Percentiles rank a stretch among this genome's conserved stretches.
These are phyloP conservation scores for Zygaena filipendulae DNA, from an alignment of 2,888 invertebrate genomes.

Conservation along the genomic window DNA sequence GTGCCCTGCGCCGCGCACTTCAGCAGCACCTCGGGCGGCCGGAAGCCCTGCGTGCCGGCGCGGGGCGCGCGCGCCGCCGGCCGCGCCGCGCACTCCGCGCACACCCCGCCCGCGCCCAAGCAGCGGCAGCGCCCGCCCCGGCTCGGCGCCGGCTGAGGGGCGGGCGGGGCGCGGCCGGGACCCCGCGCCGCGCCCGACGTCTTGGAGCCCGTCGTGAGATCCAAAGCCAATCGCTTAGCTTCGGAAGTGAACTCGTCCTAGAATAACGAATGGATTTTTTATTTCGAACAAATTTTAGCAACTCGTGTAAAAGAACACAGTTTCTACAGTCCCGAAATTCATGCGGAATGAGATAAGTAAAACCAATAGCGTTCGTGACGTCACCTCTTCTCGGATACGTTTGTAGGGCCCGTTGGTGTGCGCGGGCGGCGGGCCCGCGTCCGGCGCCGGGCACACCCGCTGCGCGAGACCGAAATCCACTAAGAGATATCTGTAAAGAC, in stretches of 20 bases:
- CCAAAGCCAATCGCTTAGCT: slow-evolving; percentile 41
- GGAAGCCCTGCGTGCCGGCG: slow-evolving; percentile 91
- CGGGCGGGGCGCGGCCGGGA: slow-evolving; percentile 2
- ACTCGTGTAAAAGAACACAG: too few species aligned
- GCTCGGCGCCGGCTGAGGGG: slow-evolving; percentile 47
- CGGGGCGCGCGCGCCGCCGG: slow-evolving; percentile 78
- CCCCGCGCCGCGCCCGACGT: slow-evolving; percentile 6
- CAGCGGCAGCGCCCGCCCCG: slow-evolving; percentile 70
- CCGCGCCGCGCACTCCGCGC: slow-evolving; percentile 54
- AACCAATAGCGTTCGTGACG: too few species aligned
- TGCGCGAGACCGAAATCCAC: slow-evolving; percentile 94
- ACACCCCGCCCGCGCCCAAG: slow-evolving; percentile 15
- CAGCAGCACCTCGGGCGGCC: slow-evolving; percentile 80
- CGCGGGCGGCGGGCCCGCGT: slow-evolving; percentile 24
- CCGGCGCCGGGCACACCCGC: slow-evolving; percentile 39
- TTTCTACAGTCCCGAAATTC: neutral
- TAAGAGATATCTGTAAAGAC: slow-evolving; percentile 72
- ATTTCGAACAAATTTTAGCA: neutral
- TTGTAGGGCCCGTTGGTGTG: slow-evolving; percentile 76
- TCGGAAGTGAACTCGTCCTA: slow-evolving; percentile 23
- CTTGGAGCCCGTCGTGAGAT: slow-evolving; percentile 30
- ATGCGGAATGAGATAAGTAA: neutral
- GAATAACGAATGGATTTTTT: neutral
- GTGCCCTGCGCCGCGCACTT: slow-evolving; percentile 84
- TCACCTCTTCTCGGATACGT: slow-evolving; percentile 30